Evolutionary conservation across 2,113 vertebrate species (phyloP).

Genomic region (Myotis davidii): DNA sequence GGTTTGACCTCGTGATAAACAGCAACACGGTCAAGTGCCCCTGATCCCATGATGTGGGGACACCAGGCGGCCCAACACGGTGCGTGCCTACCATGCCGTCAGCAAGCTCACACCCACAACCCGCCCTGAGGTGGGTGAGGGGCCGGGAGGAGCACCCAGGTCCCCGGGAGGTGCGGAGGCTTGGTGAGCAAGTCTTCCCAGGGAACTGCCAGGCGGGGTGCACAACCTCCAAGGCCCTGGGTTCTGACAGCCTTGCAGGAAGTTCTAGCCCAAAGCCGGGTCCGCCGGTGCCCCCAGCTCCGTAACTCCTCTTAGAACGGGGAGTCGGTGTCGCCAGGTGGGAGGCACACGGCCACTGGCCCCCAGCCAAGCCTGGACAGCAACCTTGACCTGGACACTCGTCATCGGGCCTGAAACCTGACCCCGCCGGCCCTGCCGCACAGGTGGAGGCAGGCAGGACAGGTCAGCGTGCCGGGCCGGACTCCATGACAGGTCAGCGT

Average conservation of each 20-base stretch:
- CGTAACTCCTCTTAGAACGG: neutral
- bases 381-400: conserved; percentile 1
- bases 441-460: conserved; percentile 6
- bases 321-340: conserved; percentile 59
- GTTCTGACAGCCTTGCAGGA: neutral
- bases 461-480: neutral
- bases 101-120: neutral
- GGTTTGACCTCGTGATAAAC: neutral
- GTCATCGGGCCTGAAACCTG: conserved; percentile 66
- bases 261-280: neutral
- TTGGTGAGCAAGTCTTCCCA: neutral
- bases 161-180: neutral
- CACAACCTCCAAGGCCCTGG: neutral
- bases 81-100: accelerated
- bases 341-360: neutral
- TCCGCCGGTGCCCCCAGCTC: neutral
- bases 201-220: neutral
- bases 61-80: accelerated
- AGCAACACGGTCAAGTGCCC: neutral
- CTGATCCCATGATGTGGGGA: neutral
- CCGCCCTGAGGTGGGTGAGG: neutral
- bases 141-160: neutral
- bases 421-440: neutral
- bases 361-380: neutral
- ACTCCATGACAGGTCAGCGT: neutral